phyloP scores from a whole-genome alignment of 2,113 vertebrate genomes.

The Urocolius indicus region DNA sequence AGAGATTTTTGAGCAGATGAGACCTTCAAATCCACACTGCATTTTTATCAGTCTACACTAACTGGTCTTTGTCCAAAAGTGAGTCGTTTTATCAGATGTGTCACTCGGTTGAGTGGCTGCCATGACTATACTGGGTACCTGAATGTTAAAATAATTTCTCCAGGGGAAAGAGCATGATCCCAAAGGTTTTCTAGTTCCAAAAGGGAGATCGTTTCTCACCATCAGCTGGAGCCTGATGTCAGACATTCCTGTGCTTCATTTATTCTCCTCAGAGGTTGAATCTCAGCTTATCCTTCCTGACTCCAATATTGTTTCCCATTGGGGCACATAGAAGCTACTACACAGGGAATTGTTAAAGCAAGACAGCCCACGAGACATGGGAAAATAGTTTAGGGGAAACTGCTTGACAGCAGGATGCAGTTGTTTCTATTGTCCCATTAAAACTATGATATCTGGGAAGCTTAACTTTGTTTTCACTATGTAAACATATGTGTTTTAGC shows the following conservation, averaged over 20 bases:
- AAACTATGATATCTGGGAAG: slow-evolving; percentile 22
- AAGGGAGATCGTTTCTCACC: slow-evolving; percentile 22
- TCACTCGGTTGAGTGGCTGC: neutral
- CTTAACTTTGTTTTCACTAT: neutral
- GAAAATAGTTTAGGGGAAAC: slow-evolving; percentile 48
- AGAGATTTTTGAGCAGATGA: neutral
- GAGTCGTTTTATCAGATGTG: neutral
- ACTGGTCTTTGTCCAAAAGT: slow-evolving; percentile 18
- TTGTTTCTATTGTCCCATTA: slow-evolving; percentile 37
- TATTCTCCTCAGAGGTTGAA: slow-evolving; percentile 38
- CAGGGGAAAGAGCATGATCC: neutral
- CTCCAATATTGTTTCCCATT: slow-evolving; percentile 28
- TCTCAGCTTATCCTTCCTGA: slow-evolving; percentile 32
- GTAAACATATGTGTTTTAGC: neutral
- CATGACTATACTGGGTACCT: slow-evolving; percentile 8
- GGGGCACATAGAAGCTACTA: neutral
- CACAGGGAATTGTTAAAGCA: neutral
- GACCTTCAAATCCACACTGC: neutral
- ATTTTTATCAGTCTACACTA: neutral
- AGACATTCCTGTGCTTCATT: slow-evolving; percentile 17
- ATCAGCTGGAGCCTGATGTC: slow-evolving; percentile 51
- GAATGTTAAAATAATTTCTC: slow-evolving; percentile 50
- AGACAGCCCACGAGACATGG: neutral
- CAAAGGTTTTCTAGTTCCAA: slow-evolving; percentile 37
- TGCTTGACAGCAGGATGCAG: slow-evolving; percentile 44